Evolutionary conservation across 2,113 vertebrate species (phyloP), one percentile per base, ranked within the genome.

Genomic region (Paracanthobrama guichenoti): DNA sequence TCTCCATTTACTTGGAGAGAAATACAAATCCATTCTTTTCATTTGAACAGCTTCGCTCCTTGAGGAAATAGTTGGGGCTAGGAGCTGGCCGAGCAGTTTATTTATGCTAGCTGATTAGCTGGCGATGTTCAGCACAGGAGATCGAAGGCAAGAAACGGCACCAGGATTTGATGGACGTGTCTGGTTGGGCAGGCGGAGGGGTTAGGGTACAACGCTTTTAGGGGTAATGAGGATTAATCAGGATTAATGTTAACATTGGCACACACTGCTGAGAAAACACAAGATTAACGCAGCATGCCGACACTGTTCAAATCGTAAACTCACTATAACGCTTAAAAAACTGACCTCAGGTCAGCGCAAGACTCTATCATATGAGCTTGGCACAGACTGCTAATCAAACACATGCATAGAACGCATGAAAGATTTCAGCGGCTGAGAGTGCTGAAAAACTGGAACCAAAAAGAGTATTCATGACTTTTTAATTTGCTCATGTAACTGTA

Each of bases 21-120:
- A 53, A 78, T 18, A 57, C 46, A 66, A 57, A 77, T 50, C 57
- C 42, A 22, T 9, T 81, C 48, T 55, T 81, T 82, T 74, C 53
- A 46, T 71, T 79, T 79, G 31, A 1, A 24, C 1, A 64, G 84
- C 10, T 81, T 85, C 11, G 22, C 48, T 86, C 28, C 5, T 13
- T 46, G 16, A 46, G 35, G 72, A 85, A 87, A 87, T 85, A 74
- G 84, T 75, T 82, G 44, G 80, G 83, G 12, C 48, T 3, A 24
- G 46, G 28, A 6, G 64, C 79, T 53, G 57, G 50, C 72, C 16
- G 11, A 1, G 12, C 50, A 76, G 88, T 95, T 96, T 95, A 93
- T 95, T 95, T 96, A 95, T 91, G 89, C 93, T 93, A 86, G 93
- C 86, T 94, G 93, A 94, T 93, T 94, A 93, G 91, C 86, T 82